phyloP scores from a whole-genome alignment of 2,113 vertebrate species.

The Pomatostomus ruficeps region DNA sequence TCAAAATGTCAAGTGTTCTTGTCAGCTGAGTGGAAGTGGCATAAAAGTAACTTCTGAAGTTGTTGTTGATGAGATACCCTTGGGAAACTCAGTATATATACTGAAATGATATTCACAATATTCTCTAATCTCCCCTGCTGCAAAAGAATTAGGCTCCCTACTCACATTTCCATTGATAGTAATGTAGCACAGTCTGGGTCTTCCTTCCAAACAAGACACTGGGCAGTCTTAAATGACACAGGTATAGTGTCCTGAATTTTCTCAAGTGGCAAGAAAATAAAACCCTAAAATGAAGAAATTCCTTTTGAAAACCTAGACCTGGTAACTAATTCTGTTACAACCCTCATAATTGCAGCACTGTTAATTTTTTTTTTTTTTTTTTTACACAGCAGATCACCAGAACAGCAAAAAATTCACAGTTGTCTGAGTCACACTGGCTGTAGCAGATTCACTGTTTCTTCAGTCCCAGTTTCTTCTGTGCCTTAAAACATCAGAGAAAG shows the following conservation, averaged over 20 bases:
- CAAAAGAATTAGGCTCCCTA: slow-evolving; percentile 20
- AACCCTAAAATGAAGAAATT: background rate
- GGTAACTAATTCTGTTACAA: background rate
- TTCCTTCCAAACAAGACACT: slow-evolving; percentile 4
- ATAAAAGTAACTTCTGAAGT: slow-evolving; percentile 59
- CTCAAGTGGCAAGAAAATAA: background rate
- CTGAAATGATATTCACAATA: slow-evolving; percentile 35
- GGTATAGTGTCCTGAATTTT: background rate
- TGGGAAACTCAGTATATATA: slow-evolving; percentile 13
- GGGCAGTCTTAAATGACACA: background rate
- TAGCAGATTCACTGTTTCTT: background rate
- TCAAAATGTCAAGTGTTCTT: slow-evolving; percentile 69
- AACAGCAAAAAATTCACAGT: background rate
- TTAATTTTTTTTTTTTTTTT: background rate
- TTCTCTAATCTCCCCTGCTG: slow-evolving; percentile 30
- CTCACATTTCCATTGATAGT: slow-evolving; percentile 29
- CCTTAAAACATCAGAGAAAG: background rate
- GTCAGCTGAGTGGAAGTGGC: slow-evolving; percentile 59
- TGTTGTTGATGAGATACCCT: slow-evolving; percentile 53
- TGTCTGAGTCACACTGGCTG: background rate
- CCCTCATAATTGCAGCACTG: background rate
- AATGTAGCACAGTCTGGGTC: background rate
- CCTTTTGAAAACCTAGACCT: background rate
- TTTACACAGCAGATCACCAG: background rate
- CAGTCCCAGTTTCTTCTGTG: background rate